Evolutionary conservation across 2,888 invertebrate species (phyloP), one percentile per base, ranked within the genome.

Genomic region (Leptinotarsa haldemani): DNA sequence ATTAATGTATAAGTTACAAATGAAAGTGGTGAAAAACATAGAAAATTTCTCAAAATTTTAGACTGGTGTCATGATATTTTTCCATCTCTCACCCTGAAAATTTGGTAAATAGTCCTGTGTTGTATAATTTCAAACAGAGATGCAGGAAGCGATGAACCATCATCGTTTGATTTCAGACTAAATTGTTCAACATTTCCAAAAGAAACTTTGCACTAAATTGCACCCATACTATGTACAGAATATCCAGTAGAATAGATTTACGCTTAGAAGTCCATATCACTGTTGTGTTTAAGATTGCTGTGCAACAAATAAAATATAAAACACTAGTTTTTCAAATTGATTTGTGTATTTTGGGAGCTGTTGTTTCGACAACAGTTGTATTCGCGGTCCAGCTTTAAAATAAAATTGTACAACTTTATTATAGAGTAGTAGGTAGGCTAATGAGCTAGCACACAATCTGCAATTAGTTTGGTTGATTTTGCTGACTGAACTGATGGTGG

Each of bases 311-410:
- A 66, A 56, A 56, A 56, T 56, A 56, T 56, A 46, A 40, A 68
- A 56, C 53, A 67, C 40, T 68, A 71, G 48, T 75, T 75, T 73
- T 71, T 77, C 69, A 40, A 13, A 18, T 77, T 77, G 65, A 53
- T 63, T 77, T 76, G 53, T 65, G 66, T 48, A 74, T 77, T 77
- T 67, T 73, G 69, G 48, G 70, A 75, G 70, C 77, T 77, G 77
- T 77, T 74, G 77, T 68, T 50, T 50, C 65, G 52, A 47, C 71
- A 73, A 77, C 77, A 77, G 77, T 71, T 64, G 64, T 66, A 77
- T 72, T 74, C 74, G 77, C 75, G 77, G 77, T 77, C 75, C 77
- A 77, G 77, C 77, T 77, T 77, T 77, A 77, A 77, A 68, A 72
- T 74, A 71, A 73, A 48, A 65, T 46, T 71, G 61, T 76, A 71